phyloP scores from a whole-genome alignment of 2,888 invertebrate genomes.

The Rhodophaea formosa region DNA sequence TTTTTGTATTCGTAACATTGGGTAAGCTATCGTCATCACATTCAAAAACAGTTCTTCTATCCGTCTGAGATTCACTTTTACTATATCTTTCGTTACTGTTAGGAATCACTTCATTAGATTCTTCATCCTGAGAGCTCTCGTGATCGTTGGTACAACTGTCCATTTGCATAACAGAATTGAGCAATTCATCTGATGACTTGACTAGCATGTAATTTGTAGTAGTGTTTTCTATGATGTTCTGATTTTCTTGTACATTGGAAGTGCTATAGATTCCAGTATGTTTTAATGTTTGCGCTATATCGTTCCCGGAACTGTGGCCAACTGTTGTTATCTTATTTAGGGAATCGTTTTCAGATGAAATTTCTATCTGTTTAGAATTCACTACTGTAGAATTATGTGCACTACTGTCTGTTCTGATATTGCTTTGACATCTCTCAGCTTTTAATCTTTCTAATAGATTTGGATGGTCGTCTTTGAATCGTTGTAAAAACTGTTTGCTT shows the following conservation, averaged over 20 bases:
- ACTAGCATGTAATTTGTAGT: slow-evolving; percentile 34
- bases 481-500: slow-evolving; percentile 39
- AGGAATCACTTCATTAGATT: neutral
- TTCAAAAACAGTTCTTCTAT: neutral
- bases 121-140: neutral
- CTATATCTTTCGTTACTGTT: neutral
- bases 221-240: neutral
- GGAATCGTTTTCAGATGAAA: slow-evolving; percentile 17
- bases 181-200: slow-evolving; percentile 46
- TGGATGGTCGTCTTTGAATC: slow-evolving; percentile 57
- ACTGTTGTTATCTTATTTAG: neutral
- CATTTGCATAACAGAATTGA: slow-evolving; percentile 42
- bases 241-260: slow-evolving; percentile 17
- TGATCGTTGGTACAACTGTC: slow-evolving; percentile 22
- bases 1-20: no score
- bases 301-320: neutral
- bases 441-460: slow-evolving; percentile 47
- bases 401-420: slow-evolving; percentile 35
- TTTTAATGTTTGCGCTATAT: neutral
- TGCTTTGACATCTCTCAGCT: slow-evolving; percentile 30
- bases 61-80: neutral
- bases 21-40: neutral
- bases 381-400: slow-evolving; percentile 29
- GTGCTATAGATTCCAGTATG: neutral
- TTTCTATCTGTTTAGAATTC: slow-evolving; percentile 21